Conservation (phyloP, 2,797 vertebrate species). For the Petrocephalus schoutedeni region DNA sequence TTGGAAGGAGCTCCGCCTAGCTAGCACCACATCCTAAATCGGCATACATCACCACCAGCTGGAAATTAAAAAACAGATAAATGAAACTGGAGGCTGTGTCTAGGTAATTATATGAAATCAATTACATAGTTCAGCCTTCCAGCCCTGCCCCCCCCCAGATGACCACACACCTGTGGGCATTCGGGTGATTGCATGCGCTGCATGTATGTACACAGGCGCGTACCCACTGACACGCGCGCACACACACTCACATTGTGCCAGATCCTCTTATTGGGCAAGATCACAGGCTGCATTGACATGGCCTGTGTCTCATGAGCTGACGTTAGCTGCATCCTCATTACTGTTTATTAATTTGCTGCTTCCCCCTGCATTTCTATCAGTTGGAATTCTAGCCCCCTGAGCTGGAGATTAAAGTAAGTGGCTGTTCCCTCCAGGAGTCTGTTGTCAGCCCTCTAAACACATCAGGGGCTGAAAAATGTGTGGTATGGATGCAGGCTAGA, state of each 20-base stretch:
- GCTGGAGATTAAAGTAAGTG: slow-evolving; percentile 45
- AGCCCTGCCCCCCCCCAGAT: neutral
- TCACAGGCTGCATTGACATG: neutral
- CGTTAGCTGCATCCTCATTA: neutral
- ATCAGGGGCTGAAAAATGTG: slow-evolving; percentile 27
- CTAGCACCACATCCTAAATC: neutral
- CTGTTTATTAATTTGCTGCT: slow-evolving; percentile 2
- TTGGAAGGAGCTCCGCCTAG: neutral
- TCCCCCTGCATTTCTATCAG: neutral
- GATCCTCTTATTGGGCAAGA: neutral
- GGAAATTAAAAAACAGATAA: neutral
- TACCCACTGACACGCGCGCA: neutral
- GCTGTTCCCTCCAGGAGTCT: neutral
- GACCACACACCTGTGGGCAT: neutral
- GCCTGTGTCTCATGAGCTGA: neutral
- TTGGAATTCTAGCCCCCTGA: slow-evolving; percentile 23
- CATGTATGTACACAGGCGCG: neutral
- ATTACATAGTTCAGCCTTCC: neutral
- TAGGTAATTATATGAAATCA: neutral
- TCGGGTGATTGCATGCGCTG: neutral
- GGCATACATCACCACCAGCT: neutral
- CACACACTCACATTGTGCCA: neutral
- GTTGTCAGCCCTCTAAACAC: neutral
- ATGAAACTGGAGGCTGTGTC: neutral
- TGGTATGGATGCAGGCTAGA: neutral